A percentile compares a stretch with the other conserved stretches of the same genome.
These are phyloP conservation scores for Griposia aprilina DNA, from an alignment of 2,888 invertebrate genomes.

Conservation along the genomic window DNA sequence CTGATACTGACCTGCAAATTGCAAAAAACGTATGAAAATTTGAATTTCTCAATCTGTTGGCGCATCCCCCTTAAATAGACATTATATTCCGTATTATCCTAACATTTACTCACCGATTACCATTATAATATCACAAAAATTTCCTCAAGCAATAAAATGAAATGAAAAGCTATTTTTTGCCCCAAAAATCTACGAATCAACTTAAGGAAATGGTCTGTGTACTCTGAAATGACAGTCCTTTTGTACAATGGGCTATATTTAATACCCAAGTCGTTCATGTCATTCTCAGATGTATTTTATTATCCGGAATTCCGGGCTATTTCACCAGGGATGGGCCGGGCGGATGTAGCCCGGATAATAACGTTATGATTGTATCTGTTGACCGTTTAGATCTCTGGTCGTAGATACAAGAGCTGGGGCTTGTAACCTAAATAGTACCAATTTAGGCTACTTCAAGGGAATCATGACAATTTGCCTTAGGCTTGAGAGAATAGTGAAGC, in stretches of 20 bases:
- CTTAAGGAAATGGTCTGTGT: constrained; percentile 30
- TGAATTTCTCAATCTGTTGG: no score
- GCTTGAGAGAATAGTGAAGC: background rate
- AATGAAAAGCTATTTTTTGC: constrained; percentile 10
- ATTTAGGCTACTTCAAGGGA: background rate
- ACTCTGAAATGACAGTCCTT: constrained; percentile 3
- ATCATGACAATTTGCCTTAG: background rate
- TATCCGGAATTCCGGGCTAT: constrained; percentile 8
- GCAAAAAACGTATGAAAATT: no score
- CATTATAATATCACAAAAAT: background rate
- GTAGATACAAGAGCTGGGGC: constrained; percentile 8
- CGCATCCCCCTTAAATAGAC: no score
- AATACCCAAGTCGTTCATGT: constrained; percentile 42
- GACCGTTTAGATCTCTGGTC: constrained; percentile 17
- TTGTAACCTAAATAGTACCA: background rate
- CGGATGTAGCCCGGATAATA: constrained; percentile 18
- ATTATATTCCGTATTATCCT: background rate
- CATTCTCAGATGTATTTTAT: constrained; percentile 46
- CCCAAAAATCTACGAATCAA: constrained; percentile 24
- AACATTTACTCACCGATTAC: background rate
- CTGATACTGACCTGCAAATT: no score
- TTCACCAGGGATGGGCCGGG: constrained; percentile 6
- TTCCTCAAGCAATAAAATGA: constrained; percentile 18
- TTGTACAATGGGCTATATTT: constrained; percentile 49
- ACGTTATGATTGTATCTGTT: constrained; percentile 26